Base-by-base conservation (phyloP, 2,113 vertebrate genomes). In the Neopipo cinnamomea region DNA sequence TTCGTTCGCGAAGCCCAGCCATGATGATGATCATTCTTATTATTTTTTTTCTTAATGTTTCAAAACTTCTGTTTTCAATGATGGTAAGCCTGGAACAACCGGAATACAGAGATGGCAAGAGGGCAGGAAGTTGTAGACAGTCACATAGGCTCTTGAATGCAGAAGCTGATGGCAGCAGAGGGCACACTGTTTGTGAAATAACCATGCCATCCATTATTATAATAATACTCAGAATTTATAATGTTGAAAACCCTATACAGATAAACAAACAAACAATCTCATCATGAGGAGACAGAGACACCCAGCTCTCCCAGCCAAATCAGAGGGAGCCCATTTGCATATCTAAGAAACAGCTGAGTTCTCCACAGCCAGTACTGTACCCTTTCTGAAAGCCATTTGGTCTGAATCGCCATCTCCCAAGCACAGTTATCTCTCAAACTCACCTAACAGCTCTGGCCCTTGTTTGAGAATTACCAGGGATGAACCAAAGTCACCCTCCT, bases 251-350 rank as follows among this genome's bases (percentile, higher is more conserved):
- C 79, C 66, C 49, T 42, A 41, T 27, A 58, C 14, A 71, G 73
- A 90, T 80, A 94, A 96, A 94, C 82, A 96, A 95, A 88, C 55
- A 93, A 95, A 83, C 86, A 85, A 77, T 55, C 77, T 93, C 75
- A 87, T 95, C 91, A 86, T 33, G 71, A 89, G 65, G 71, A 89
- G 59, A 78, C 1, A 19, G 61, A 96, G 86, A 85, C 85, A 87
- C 46, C 74, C 79, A 85, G 89, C 53, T 76, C 82, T 91, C 47
- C 74, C 81, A 91, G 86, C 62, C 89, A 90, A 95, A 94, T 91
- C 49, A 77, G 77, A 93, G 49, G 8, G 52, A 81, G 23, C 1
- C 1, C 44, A 95, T 96, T 92, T 96, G 81, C 94, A 93, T 94
- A 94, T 52, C 53, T 89, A 94, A 85, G 80, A 80, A 91, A 59